Evolutionary conservation across 2,888 invertebrate species (phyloP).

Genomic region (Spisula subtruncata): DNA sequence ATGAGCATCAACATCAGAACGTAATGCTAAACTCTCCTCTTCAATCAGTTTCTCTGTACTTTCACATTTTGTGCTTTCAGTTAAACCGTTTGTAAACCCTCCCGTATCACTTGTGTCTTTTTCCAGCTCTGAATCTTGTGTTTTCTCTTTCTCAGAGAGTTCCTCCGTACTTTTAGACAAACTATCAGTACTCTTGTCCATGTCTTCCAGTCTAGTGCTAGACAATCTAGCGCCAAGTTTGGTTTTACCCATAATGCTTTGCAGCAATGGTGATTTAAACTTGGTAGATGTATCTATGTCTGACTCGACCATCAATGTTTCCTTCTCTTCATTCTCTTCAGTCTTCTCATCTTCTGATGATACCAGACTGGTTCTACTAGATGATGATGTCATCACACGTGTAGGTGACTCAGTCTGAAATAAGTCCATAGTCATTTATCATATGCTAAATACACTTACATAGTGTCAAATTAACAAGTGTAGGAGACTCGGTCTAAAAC

Average conservation of each 20-base stretch:
- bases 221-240: constrained; percentile 77
- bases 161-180: constrained; percentile 52
- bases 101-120: constrained; percentile 39
- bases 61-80: constrained; percentile 63
- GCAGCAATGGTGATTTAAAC: constrained; percentile 85
- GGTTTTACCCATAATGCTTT: constrained; percentile 83
- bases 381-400: constrained; percentile 73
- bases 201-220: constrained; percentile 60
- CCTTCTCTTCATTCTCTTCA: constrained; percentile 66
- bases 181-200: constrained; percentile 57
- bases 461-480: background rate
- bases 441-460: background rate
- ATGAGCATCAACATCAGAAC: constrained; percentile 46
- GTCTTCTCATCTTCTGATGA: constrained; percentile 76
- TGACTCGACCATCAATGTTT: constrained; percentile 35
- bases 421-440: background rate
- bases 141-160: constrained; percentile 53
- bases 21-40: constrained; percentile 36
- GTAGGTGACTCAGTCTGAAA: constrained; percentile 73
- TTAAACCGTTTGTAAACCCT: constrained; percentile 46
- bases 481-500: too few species aligned
- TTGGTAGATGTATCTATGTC: constrained; percentile 77
- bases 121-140: constrained; percentile 48
- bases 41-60: constrained; percentile 52
- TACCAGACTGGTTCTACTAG: constrained; percentile 76